A percentile compares a stretch with the other conserved stretches of the same genome.
These are phyloP conservation scores for Pelecanoides urinatrix DNA, from an alignment of 2,113 vertebrate genomes.

Conservation along the genomic window DNA sequence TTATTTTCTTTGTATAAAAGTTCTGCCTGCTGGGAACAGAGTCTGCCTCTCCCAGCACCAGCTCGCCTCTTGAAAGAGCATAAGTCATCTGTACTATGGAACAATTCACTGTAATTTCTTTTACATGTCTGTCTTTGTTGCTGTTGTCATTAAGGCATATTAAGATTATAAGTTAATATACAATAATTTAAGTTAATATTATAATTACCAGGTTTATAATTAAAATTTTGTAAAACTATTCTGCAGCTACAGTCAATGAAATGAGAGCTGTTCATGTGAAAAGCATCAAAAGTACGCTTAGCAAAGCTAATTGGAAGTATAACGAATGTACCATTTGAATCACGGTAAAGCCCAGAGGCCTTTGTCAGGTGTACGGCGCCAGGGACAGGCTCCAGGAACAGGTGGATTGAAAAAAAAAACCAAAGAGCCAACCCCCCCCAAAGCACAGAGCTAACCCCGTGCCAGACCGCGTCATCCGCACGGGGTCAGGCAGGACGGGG, in stretches of 20 bases:
- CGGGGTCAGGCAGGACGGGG: not conserved
- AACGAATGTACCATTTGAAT: not conserved
- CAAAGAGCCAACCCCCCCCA: too few relatives aligned
- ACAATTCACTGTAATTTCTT: not conserved
- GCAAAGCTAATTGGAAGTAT: not conserved
- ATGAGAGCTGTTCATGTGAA: not conserved
- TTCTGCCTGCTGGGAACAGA: slow-evolving; percentile 12
- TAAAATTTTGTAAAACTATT: not conserved
- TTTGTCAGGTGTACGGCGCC: not conserved
- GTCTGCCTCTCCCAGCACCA: not conserved
- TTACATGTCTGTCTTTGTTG: not conserved
- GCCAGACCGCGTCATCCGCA: not conserved
- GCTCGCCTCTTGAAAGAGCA: not conserved
- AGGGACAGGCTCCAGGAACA: not conserved
- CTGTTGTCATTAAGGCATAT: not conserved
- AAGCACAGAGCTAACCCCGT: not conserved
- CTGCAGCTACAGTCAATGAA: not conserved
- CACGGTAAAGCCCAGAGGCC: not conserved
- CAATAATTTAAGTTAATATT: not conserved
- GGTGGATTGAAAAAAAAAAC: not conserved
- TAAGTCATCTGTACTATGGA: not conserved
- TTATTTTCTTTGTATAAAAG: slow-evolving; percentile 8
- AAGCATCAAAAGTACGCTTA: not conserved
- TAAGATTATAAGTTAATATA: not conserved
- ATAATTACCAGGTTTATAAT: not conserved